phyloP scores from a whole-genome alignment of 2,888 invertebrate genomes.

The Luperina testacea region DNA sequence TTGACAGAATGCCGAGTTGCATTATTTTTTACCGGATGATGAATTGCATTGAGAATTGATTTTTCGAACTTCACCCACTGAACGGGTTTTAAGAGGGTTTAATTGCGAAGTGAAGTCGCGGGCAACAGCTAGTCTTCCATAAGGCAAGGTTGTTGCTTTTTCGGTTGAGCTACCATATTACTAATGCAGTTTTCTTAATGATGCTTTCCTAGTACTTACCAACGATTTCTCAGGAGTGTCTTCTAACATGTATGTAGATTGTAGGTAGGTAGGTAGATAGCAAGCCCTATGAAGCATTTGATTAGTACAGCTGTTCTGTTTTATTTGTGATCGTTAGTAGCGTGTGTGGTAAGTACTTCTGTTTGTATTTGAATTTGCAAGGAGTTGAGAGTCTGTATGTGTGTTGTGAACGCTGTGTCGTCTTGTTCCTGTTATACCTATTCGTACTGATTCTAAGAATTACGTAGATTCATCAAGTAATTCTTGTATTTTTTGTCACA shows the following conservation, averaged over 20 bases:
- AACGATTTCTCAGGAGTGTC: neutral
- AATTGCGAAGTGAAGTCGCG: neutral
- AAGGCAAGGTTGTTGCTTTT: neutral
- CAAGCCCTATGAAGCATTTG: conserved; percentile 51
- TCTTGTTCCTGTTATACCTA: neutral
- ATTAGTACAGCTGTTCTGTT: conserved; percentile 68
- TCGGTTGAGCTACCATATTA: neutral
- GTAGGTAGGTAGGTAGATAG: neutral
- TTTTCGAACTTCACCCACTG: neutral
- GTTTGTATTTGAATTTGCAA: conserved; percentile 25
- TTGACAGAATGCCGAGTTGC: neutral
- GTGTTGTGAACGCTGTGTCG: neutral
- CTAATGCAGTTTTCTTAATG: neutral
- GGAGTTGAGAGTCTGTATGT: conserved; percentile 11
- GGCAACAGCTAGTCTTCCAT: neutral
- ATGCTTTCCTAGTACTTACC: neutral
- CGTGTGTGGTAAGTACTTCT: conserved; percentile 6
- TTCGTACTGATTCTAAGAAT: neutral
- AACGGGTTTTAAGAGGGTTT: neutral
- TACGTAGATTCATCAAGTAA: neutral
- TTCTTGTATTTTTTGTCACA: neutral
- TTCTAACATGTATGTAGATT: neutral
- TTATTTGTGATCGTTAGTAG: conserved; percentile 28
- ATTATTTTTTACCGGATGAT: neutral
- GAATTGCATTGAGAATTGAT: neutral